Evolutionary conservation across 2,888 invertebrate species (phyloP).

Genomic region (Erebia epiphron): DNA sequence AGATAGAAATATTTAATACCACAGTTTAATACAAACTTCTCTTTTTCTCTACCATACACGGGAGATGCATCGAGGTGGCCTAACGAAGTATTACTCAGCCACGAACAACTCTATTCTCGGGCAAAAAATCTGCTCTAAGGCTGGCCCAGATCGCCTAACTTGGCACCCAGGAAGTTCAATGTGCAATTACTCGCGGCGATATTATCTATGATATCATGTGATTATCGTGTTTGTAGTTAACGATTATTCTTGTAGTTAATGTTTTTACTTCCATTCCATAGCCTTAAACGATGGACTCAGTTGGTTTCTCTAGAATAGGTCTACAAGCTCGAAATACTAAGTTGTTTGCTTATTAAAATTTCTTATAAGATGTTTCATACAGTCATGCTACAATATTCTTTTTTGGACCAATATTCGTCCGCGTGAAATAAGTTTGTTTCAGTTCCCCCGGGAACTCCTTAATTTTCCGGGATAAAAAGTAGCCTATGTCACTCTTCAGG

Average conservation of each 20-base stretch:
- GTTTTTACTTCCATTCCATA: conserved; percentile 1
- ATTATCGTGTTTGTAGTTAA: conserved; percentile 26
- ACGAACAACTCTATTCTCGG: conserved; percentile 35
- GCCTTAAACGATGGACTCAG: background rate
- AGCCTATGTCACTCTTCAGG: too few species aligned
- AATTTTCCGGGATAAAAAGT: too few species aligned
- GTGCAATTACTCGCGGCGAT: conserved; percentile 24
- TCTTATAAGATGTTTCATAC: background rate
- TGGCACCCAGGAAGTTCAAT: conserved; percentile 31
- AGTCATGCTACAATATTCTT: too few species aligned
- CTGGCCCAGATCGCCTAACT: conserved; percentile 36
- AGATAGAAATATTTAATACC: background rate
- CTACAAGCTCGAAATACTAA: background rate
- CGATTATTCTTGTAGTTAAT: background rate
- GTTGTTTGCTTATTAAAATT: background rate
- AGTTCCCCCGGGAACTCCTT: too few species aligned
- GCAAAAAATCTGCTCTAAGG: conserved; percentile 29
- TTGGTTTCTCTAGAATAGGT: background rate
- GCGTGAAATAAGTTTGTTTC: too few species aligned
- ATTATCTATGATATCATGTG: conserved; percentile 27
- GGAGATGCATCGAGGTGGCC: conserved; percentile 52
- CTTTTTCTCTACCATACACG: conserved; percentile 51
- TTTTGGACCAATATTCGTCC: too few species aligned
- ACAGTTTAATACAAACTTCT: conserved; percentile 28
- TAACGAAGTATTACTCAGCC: conserved; percentile 52